Base-by-base conservation (phyloP, 2,888 invertebrate species). In the Cerastis leucographa region DNA sequence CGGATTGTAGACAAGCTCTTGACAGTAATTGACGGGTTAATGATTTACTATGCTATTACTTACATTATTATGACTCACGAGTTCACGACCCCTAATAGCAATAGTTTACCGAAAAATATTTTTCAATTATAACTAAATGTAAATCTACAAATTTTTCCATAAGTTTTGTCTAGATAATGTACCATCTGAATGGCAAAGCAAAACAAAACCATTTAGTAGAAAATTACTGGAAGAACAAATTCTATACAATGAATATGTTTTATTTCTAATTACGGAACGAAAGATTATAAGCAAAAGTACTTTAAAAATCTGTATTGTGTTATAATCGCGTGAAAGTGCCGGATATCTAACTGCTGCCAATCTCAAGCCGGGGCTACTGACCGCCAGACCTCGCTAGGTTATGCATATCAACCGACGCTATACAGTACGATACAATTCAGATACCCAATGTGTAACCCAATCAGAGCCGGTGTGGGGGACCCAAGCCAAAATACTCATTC, bases 381-480 rank as follows among this genome's bases (percentile, higher is more conserved):
- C 81, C 84, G 83, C 81, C 84, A 80, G 69, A 78, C 81, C 84
- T 82, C 81, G 81, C 84, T 77, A 80, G 65, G 67, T 74, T 85
- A 76, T 81, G 76, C 77, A 78, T 66, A 74, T 67, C 80, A 82
- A 86, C 83, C 82, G 87, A 88, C 84, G 85, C 85, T 85, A 29
- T 76, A 88, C 84, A 87, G 71, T 83, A 89, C 76, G 76, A 71
- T 80, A 86, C 81, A 84, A 82, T 78, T 79, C 54, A 76, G 78
- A 84, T 78, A 83, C 85, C 89, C 88, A 87, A 81, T 78, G 72
- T 65, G 64, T 85, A 84, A 82, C 79, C 83, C 81, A 79, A 87
- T 78, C 83, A 85, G 80, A 74, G 87, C 86, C 78, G 84, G 82
- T 80, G 83, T 88, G 88, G 90, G 90, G 89, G 88, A 76, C 64